A percentile compares a stretch with the other conserved stretches of the same genome.
phyloP scores from a whole-genome alignment of 2,797 vertebrate species.

The Tinamus major region DNA sequence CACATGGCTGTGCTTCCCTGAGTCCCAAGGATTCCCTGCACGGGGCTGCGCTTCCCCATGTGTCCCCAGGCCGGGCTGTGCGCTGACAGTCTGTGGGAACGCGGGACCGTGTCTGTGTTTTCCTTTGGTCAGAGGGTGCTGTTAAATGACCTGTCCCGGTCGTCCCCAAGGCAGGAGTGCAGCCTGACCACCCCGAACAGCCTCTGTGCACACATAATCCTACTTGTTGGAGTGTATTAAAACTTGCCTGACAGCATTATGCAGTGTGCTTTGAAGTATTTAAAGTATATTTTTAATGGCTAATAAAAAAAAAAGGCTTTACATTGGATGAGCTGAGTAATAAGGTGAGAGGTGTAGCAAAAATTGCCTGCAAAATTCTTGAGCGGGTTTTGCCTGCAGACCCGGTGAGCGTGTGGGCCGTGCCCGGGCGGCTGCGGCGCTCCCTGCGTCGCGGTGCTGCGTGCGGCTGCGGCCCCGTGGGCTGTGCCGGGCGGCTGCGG shows the following conservation, averaged over 20 bases:
- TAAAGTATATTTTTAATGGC: not conserved
- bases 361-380: not conserved
- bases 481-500: not conserved
- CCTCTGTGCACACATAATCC: too few species aligned
- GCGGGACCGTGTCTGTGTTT: too few species aligned
- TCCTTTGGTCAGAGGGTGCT: too few species aligned
- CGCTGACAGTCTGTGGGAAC: too few species aligned
- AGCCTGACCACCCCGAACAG: not conserved
- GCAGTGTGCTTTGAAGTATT: fast-evolving
- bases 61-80: too few species aligned
- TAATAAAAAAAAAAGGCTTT: fast-evolving
- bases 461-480: not conserved
- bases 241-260: not conserved
- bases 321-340: not conserved
- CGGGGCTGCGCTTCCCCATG: too few species aligned
- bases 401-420: not conserved
- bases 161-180: not conserved
- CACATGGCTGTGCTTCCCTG: too few species aligned
- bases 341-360: not conserved
- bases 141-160: too few species aligned
- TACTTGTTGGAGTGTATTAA: not conserved
- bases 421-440: not conserved
- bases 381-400: not conserved
- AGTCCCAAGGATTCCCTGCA: too few species aligned
- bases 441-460: not conserved